Conservation (phyloP, 2,888 invertebrate genomes). For the Therioaphis trifolii region DNA sequence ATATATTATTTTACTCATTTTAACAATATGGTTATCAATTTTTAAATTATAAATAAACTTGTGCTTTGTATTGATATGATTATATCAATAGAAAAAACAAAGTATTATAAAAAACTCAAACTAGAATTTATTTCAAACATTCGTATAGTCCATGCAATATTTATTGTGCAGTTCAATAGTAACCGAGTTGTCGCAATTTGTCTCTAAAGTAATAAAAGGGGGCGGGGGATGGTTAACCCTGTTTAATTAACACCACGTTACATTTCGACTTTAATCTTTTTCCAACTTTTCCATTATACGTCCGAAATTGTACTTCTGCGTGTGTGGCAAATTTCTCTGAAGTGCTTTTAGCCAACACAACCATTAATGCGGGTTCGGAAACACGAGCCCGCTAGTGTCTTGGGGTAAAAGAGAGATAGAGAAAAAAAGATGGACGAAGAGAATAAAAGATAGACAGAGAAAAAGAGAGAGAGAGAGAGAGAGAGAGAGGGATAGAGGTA, state of each 20-base stretch:
- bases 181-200: constrained; percentile 25
- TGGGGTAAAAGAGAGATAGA: constrained; percentile 1
- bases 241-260: constrained; percentile 43
- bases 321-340: constrained; percentile 46
- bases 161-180: too few relatives aligned
- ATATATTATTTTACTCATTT: too few relatives aligned
- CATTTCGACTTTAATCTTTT: constrained; percentile 42
- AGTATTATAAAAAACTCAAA: too few relatives aligned
- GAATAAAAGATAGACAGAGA: too few relatives aligned
- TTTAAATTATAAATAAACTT: too few relatives aligned
- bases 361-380: constrained; percentile 48
- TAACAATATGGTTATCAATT: too few relatives aligned
- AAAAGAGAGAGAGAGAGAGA: background rate
- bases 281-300: constrained; percentile 47
- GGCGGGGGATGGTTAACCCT: background rate
- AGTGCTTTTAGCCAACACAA: constrained; percentile 48
- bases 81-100: too few relatives aligned
- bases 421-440: background rate
- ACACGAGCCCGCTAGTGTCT: constrained; percentile 28
- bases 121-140: too few relatives aligned
- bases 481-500: background rate
- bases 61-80: too few relatives aligned
- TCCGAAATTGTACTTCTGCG: constrained; percentile 25
- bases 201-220: background rate
- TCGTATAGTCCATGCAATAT: too few relatives aligned